phyloP scores from a whole-genome alignment of 2,797 vertebrate species.

The Malacoraja senta region DNA sequence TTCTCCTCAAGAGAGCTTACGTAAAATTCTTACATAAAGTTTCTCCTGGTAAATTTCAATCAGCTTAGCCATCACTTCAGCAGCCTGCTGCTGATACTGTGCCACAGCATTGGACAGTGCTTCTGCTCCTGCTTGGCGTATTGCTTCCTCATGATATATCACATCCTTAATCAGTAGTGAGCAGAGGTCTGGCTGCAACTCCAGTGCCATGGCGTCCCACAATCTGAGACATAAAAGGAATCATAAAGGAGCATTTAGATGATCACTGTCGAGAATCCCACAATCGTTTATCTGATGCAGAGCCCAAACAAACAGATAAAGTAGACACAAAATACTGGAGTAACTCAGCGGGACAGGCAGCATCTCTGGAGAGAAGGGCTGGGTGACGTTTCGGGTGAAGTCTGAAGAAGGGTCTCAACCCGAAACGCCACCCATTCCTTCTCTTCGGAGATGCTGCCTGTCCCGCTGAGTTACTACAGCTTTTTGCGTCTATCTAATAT shows the following conservation, averaged over 20 bases:
- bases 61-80: conserved; percentile 75
- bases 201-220: conserved; percentile 79
- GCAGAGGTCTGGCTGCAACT: conserved; percentile 83
- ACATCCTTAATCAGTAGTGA: conserved; percentile 82
- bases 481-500: no score
- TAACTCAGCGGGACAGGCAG: no score
- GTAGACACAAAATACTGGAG: no score
- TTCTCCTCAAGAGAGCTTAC: conserved; percentile 58
- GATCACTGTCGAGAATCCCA: neutral
- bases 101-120: conserved; percentile 81
- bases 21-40: conserved; percentile 85
- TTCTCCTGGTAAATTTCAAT: conserved; percentile 93
- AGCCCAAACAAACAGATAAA: no score
- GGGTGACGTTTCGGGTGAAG: no score
- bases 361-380: no score
- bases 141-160: conserved; percentile 82
- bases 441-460: no score
- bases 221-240: conserved; percentile 57
- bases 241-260: neutral
- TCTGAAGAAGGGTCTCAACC: no score
- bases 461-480: no score
- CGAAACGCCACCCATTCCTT: no score
- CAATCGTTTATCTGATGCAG: neutral
- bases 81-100: conserved; percentile 74
- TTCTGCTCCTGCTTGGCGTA: conserved; percentile 79